Base-by-base conservation (phyloP, 2,888 invertebrate species). In the Pseudococcus viburni region DNA sequence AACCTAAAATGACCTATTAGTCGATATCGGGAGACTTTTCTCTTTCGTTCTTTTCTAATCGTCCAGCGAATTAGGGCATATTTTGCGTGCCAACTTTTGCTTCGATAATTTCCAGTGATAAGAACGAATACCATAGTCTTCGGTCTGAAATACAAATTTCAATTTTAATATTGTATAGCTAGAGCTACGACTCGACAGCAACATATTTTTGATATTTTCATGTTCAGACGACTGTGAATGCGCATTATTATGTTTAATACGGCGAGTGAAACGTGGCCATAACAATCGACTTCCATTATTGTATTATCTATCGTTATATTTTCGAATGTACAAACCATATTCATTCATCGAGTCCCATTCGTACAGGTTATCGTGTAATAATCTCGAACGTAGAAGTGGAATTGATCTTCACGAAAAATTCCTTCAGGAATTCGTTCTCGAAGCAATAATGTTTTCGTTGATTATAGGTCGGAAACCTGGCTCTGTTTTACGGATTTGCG, bases 201-300 rank as follows among this genome's bases (percentile, higher is more conserved):
- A n/a, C 59, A 59, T 59, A 59, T 6, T 39, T 39, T 39, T 39
- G 39, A 39, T 39, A 39, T 59, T 68, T 68, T 77, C 77, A 42
- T 77, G 77, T 77, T 77, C 15, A 42, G 77, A 77, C 17, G 17
- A 39, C 11, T 39, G 77, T n/a, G n/a, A 77, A 77, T 68, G 64
- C 22, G 22, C 77, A 39, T 39, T 39, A 39, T 39, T 39, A 42
- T 77, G 33, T 33, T 73, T 73, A 15, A 12, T 80, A 42, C 9
- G 46, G 46, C 46, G n/a, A 80, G 80, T 46, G 80, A 80, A 80
- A 80, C 80, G 80, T 80, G 80, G 80, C 80, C 80, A 46, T 73
- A 80, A 80, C 39, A 80, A 80, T 80, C 80, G 80, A 39, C 9
- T 80, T 80, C 80, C 80, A 80, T 80, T 80, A 80, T 80, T 73